Evolutionary conservation across 2,888 invertebrate genomes (phyloP).

Genomic region (Ophonus ardosiacus): DNA sequence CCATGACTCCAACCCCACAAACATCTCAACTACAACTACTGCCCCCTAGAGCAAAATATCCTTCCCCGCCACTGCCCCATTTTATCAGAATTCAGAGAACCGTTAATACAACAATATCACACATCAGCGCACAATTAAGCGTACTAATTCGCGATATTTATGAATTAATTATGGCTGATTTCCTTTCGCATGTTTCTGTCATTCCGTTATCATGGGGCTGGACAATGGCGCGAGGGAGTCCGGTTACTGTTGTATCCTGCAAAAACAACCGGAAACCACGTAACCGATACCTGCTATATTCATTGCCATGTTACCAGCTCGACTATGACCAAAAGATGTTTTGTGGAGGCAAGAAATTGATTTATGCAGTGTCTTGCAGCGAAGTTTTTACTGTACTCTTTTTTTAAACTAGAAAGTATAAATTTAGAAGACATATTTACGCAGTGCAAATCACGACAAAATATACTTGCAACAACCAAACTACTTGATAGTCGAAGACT

Average conservation of each 20-base stretch:
- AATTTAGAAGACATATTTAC: too few relatives aligned
- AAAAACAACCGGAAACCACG: conserved; percentile 57
- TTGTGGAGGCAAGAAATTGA: not conserved
- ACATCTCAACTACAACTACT: not conserved
- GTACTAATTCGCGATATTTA: conserved; percentile 52
- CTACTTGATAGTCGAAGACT: too few relatives aligned
- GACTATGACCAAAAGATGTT: conserved; percentile 4
- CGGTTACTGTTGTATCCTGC: conserved; percentile 10
- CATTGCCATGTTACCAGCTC: conserved; percentile 30
- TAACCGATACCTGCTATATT: conserved; percentile 54
- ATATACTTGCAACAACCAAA: too few relatives aligned
- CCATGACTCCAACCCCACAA: not conserved
- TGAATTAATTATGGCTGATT: conserved; percentile 62
- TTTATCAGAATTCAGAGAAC: conserved; percentile 26
- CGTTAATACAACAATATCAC: conserved; percentile 39
- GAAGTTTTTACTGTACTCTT: not conserved
- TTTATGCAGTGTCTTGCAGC: not conserved
- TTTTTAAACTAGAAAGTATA: not conserved
- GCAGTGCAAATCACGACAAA: too few relatives aligned
- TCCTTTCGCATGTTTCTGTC: conserved; percentile 57
- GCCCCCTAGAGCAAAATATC: conserved; percentile 10
- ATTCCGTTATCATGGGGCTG: conserved; percentile 53
- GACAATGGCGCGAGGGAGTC: conserved; percentile 27
- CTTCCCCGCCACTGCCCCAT: not conserved
- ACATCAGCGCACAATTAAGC: conserved; percentile 32